Conservation (phyloP, 2,797 vertebrate genomes). For the Pterois miles region DNA sequence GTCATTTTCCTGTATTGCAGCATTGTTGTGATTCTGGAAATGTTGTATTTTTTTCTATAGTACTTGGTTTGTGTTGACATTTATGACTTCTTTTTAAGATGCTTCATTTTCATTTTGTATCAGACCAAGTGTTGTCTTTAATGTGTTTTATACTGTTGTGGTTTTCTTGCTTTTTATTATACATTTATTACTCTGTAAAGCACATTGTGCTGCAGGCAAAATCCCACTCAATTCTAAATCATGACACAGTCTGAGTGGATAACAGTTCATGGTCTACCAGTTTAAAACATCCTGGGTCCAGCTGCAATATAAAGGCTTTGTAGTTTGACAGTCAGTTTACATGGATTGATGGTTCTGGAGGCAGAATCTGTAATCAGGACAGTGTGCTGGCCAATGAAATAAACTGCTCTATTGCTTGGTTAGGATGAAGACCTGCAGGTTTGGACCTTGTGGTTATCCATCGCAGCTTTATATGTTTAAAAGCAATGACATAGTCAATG, state of each 20-base stretch:
- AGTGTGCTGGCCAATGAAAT: background rate
- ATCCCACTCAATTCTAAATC: background rate
- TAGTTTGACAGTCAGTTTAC: conserved; percentile 1
- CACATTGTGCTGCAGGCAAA: background rate
- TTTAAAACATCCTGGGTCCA: background rate
- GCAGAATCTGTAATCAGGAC: conserved; percentile 12
- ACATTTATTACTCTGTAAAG: background rate
- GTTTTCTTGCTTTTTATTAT: background rate
- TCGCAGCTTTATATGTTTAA: background rate
- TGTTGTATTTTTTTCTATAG: background rate
- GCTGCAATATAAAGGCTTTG: background rate
- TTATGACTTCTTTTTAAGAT: background rate
- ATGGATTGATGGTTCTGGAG: conserved; percentile 11
- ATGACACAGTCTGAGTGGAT: background rate
- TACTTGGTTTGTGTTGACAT: background rate
- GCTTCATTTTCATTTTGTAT: background rate
- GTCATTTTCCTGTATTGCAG: background rate
- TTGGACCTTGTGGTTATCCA: background rate
- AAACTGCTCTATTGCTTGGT: background rate
- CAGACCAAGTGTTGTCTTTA: background rate
- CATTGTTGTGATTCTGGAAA: background rate
- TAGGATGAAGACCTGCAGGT: background rate
- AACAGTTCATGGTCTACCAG: background rate
- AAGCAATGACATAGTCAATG: background rate
- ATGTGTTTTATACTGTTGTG: background rate